These are phyloP conservation scores for Sminthurinus aureus DNA, from an alignment of 2,888 invertebrate species.

Conservation along the genomic window DNA sequence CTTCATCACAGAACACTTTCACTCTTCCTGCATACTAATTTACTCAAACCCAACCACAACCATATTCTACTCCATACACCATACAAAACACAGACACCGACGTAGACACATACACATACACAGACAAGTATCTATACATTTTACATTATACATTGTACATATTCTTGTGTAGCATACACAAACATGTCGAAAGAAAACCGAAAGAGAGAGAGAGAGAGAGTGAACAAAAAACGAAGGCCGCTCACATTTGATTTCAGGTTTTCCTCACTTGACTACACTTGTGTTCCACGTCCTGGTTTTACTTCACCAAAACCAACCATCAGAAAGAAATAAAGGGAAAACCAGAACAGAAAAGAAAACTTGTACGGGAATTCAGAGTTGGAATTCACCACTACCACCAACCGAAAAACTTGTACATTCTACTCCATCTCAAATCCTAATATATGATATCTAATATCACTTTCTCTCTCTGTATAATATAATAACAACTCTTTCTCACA, in stretches of 20 bases:
- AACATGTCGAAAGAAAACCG: not conserved
- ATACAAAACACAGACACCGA: not conserved
- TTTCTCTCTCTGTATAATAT: not conserved
- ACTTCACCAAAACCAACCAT: not conserved
- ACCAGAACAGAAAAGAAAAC: not conserved
- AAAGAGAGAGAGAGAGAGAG: not conserved
- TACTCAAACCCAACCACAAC: not conserved
- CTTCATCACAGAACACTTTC: conserved; percentile 22
- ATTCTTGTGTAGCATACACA: too few relatives aligned
- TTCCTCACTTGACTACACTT: not conserved
- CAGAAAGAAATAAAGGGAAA: not conserved
- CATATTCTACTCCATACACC: not conserved
- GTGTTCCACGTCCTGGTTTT: conserved; percentile 11
- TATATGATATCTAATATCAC: too few relatives aligned
- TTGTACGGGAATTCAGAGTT: not conserved
- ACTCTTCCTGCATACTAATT: conserved; percentile 17
- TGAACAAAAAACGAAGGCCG: not conserved
- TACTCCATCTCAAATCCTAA: too few relatives aligned
- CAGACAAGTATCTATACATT: not conserved
- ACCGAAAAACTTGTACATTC: too few relatives aligned
- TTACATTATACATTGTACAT: too few relatives aligned
- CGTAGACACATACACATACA: not conserved
- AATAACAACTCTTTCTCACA: conserved; percentile 4
- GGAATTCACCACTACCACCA: not conserved
- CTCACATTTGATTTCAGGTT: conserved; percentile 23